Conservation (phyloP, 37 sponge, comb jelly and placozoan species). For the Amphimedon queenslandica region DNA sequence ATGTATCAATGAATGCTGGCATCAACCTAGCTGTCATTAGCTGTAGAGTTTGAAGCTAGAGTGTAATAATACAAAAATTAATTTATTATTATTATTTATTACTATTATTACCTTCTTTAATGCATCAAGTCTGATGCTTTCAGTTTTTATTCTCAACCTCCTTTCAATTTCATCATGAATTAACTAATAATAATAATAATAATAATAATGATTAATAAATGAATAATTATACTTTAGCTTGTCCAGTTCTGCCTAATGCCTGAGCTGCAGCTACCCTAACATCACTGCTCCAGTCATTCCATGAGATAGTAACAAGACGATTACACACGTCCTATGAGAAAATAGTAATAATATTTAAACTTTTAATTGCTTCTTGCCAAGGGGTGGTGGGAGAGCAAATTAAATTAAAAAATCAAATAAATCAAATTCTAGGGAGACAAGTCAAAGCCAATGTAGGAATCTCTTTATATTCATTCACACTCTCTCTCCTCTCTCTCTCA, state of each 20-base stretch:
- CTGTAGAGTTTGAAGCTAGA: conserved; percentile 35
- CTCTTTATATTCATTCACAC: no score
- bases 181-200: conserved; percentile 32
- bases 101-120: conserved; percentile 60
- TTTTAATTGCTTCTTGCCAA: no score
- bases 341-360: no score
- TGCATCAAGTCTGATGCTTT: conserved; percentile 75
- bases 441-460: no score
- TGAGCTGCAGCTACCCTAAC: conserved; percentile 79
- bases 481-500: not conserved
- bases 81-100: not conserved
- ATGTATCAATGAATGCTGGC: conserved; percentile 74
- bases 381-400: no score
- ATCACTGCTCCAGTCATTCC: conserved; percentile 80
- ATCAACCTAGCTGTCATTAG: conserved; percentile 86
- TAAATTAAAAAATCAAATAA: no score
- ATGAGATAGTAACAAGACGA: conserved; percentile 64
- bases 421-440: no score
- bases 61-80: not conserved
- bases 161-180: conserved; percentile 82
- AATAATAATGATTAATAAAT: not conserved
- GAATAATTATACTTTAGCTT: conserved; percentile 64
- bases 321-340: conserved; percentile 54
- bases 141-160: conserved; percentile 46
- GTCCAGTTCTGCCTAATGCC: conserved; percentile 76